phyloP scores from a whole-genome alignment of 2,797 vertebrate species.

The Pampus argenteus region DNA sequence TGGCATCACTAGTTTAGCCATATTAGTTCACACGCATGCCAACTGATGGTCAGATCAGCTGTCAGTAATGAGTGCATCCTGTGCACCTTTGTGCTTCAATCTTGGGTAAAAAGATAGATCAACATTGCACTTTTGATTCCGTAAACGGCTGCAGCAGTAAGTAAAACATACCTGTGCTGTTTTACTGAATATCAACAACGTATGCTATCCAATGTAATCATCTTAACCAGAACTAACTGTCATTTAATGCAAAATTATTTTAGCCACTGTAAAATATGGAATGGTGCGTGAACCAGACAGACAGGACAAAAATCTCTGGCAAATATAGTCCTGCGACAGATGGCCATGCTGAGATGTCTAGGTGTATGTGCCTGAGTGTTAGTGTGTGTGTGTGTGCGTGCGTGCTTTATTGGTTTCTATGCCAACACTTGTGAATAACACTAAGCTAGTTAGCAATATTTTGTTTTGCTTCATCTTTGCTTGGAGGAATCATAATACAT shows the following conservation, averaged over 20 bases:
- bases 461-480: background rate
- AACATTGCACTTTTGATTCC: too few relatives aligned
- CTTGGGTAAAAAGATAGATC: constrained; percentile 2
- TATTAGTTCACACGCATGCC: background rate
- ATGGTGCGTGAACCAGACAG: constrained; percentile 26
- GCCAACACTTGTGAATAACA: constrained; percentile 41
- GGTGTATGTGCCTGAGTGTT: constrained; percentile 43
- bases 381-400: constrained; percentile 6
- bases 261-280: background rate
- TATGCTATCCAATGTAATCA: background rate
- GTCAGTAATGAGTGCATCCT: background rate
- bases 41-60: background rate
- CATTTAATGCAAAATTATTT: background rate
- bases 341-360: constrained; percentile 62
- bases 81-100: background rate
- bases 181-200: background rate
- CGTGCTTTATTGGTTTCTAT: constrained; percentile 7
- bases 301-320: constrained; percentile 52
- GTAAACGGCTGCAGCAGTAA: too few relatives aligned
- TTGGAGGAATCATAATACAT: background rate
- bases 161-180: background rate
- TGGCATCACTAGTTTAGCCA: too few relatives aligned
- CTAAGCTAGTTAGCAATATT: constrained; percentile 5
- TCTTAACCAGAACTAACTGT: background rate
- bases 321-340: constrained; percentile 59